Base-by-base conservation (phyloP, 2,888 invertebrate species). In the Drosophila koepferae region DNA sequence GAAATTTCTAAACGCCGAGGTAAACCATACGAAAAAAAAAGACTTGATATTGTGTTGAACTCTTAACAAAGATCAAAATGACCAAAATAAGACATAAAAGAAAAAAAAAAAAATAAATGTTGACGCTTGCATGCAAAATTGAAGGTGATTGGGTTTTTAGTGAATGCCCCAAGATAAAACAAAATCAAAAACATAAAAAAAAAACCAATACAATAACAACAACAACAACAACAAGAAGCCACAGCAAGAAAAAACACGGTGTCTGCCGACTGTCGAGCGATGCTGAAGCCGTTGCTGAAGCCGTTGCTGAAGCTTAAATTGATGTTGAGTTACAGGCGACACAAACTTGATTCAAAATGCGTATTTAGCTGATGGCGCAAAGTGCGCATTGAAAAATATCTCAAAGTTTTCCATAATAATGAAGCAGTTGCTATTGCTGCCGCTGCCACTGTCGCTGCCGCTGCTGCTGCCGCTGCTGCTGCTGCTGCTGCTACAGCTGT, bases 71-170 rank as follows among this genome's bases (percentile, higher is more conserved):
- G 59, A 63, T 12, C 18, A 10, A 60, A 56, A 43, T 36, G 34
- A 5, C 40, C 54, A 60, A 41, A 63, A 28, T 48, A 68, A 48
- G n/a, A 28, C 55, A 46, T 23, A 44, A 12, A 9, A 48, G 40
- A 40, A n/a, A 48, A 49, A 40, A 28, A 46, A 46, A 38, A 40
- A 28, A 40, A 40, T 28, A 28, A 53, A 53, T 64, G 44, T 61
- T 63, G 63, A 51, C 41, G 75, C 51, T 66, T 67, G 76, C 64
- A 72, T 77, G 68, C 72, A 72, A 74, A 81, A 73, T 54, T 73
- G 84, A 82, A 83, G 84, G 82, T 83, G 78, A 83, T 82, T 82
- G 55, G 67, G 81, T 82, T 83, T 77, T 69, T 68, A 56, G 66
- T 71, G 40, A 49, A 58, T 58, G 56, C 53, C 41, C 28, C 12